Percentiles rank a stretch among this genome's conserved stretches.
Evolutionary conservation across 1,140 invertebrate genomes (phyloP).

Genomic region (Neuroterus valhalla): DNA sequence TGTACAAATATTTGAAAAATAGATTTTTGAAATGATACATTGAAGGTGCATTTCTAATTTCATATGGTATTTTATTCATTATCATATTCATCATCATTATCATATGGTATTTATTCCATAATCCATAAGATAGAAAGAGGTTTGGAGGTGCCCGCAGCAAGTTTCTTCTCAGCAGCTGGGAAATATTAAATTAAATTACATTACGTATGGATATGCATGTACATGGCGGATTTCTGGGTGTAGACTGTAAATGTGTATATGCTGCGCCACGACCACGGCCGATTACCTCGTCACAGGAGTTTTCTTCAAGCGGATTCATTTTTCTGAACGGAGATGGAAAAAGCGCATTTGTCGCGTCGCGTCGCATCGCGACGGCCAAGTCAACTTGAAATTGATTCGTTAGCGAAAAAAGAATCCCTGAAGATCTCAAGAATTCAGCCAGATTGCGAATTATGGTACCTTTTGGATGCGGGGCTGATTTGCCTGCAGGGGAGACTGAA

Average conservation of each 20-base stretch:
- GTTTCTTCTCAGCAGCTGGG: slow-evolving; percentile 29
- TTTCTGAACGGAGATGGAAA: not conserved
- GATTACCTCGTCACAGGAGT: not conserved
- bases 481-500: too few relatives aligned
- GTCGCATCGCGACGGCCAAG: not conserved
- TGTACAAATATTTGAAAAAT: too few relatives aligned
- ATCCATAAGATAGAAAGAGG: not conserved
- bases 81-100: too few relatives aligned
- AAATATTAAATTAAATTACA: slow-evolving; percentile 50
- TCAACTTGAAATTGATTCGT: slow-evolving; percentile 6
- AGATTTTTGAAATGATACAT: too few relatives aligned
- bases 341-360: not conserved
- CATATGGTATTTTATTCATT: too few relatives aligned
- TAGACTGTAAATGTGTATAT: too few relatives aligned
- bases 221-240: not conserved
- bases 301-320: not conserved
- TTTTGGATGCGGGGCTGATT: not conserved
- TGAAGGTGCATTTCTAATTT: too few relatives aligned
- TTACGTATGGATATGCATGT: slow-evolving; percentile 36
- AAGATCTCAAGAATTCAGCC: not conserved
- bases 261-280: not conserved
- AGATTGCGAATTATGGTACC: not conserved
- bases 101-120: too few relatives aligned
- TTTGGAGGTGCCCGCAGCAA: slow-evolving; percentile 2
- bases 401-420: not conserved